phyloP scores from a whole-genome alignment of 1,140 invertebrate species.

The Agrypnia vestita region DNA sequence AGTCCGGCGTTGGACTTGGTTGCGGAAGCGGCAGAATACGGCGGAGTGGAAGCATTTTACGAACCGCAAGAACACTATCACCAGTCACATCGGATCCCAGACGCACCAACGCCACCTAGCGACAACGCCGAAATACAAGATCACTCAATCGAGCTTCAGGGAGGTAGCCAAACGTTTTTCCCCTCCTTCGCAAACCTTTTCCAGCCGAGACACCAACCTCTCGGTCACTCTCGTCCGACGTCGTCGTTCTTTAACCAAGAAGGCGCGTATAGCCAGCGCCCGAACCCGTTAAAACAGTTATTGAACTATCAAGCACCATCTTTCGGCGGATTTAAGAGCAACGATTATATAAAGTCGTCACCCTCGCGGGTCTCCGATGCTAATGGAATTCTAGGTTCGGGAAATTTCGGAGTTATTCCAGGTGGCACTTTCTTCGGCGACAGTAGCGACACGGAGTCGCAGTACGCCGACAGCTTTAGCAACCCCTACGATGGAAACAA shows the following conservation, averaged over 20 bases:
- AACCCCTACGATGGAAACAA: constrained; percentile 81
- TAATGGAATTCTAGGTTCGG: constrained; percentile 81
- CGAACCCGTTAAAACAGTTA: constrained; percentile 69
- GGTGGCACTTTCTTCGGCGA: constrained; percentile 89
- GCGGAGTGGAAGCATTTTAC: constrained; percentile 17
- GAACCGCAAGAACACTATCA: constrained; percentile 13
- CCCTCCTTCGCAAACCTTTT: constrained; percentile 71
- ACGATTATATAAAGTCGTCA: constrained; percentile 53
- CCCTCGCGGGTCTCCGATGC: constrained; percentile 63
- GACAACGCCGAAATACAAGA: constrained; percentile 59
- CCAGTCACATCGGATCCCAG: constrained; percentile 8
- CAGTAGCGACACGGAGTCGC: constrained; percentile 69
- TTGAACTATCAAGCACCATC: constrained; percentile 70
- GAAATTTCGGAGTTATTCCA: constrained; percentile 90
- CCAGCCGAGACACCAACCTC: constrained; percentile 62
- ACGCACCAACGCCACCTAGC: constrained; percentile 31
- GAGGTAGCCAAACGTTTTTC: constrained; percentile 70
- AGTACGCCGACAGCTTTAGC: constrained; percentile 67
- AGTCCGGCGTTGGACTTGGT: constrained; percentile 26
- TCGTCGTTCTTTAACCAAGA: constrained; percentile 68
- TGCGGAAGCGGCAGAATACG: too few relatives aligned
- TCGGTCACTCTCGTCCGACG: constrained; percentile 64
- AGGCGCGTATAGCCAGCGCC: constrained; percentile 71
- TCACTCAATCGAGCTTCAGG: constrained; percentile 69
- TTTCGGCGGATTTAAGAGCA: constrained; percentile 65